Evolutionary conservation across 2,113 vertebrate genomes (phyloP), one percentile per base, ranked within the genome.

Genomic region (Gymnogyps californianus): DNA sequence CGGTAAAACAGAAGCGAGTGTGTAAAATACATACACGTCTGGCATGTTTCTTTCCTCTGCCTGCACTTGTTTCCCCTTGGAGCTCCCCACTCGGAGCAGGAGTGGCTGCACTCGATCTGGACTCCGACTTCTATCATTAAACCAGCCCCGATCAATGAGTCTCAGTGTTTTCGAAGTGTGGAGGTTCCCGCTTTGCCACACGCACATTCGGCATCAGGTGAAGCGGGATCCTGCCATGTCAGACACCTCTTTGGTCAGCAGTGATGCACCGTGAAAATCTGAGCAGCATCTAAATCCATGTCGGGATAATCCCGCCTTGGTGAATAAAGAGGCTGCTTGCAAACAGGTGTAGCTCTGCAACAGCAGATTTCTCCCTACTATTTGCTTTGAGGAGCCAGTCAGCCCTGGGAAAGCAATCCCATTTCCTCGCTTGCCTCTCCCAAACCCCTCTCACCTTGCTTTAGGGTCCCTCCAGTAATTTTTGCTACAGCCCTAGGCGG

Each of bases 281-380:
- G 87, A 80, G 74, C 88, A 40, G 32, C 67, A 10, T 77, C 87
- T 83, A 76, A 90, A 90, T 87, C 89, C 54, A 0, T 32, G 51
- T 64, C 16, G 2, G 80, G 74, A 49, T 95, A 65, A 92, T 90
- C 80, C 90, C 54, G 32, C 80, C 51, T 31, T 7, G 1, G 36
- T n/a, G 85, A 96, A 86, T 92, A 95, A 91, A 96, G 96, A 67
- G 70, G 5, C 74, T 96, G 93, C 92, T 74, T 90, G 57, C 87
- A 82, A 87, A 89, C 93, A 96, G 93, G 89, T 95, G 93, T 86
- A 85, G 64, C 85, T 58, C 57, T 87, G 82, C 67, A 77, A 55
- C 25, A 38, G 61, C 77, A 51, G 78, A 47, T 83, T 87, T 55
- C 54, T 67, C 44, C 34, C 19, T 57, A 0, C 52, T 67, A 0